Evolutionary conservation across 2,113 vertebrate genomes (phyloP).

Genomic region (Leucosticte australis): DNA sequence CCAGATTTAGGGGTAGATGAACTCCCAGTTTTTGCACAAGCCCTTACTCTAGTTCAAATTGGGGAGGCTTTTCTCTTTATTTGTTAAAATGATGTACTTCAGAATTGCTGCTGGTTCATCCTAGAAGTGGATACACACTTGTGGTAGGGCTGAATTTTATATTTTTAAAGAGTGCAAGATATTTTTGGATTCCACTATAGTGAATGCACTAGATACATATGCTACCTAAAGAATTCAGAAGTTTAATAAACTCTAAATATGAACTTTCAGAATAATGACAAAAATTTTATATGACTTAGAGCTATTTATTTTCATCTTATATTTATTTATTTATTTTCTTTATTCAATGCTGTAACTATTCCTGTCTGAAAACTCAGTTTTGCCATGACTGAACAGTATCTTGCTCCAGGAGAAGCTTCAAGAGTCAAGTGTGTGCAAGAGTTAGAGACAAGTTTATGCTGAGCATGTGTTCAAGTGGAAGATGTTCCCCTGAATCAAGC

Average conservation of each 20-base stretch:
- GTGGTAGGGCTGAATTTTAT: background rate
- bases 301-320: background rate
- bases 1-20: background rate
- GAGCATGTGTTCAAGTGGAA: background rate
- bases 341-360: background rate
- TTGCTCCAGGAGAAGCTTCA: background rate
- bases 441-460: background rate
- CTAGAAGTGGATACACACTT: background rate
- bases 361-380: background rate
- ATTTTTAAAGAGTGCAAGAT: background rate
- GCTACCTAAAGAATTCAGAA: background rate
- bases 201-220: background rate
- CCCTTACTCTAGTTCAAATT: background rate
- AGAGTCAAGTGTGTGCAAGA: background rate
- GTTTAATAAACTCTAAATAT: background rate
- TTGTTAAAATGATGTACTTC: background rate
- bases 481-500: background rate
- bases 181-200: background rate
- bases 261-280: background rate
- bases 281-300: background rate
- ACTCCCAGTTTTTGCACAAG: background rate
- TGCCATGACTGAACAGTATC: background rate
- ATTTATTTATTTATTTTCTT: background rate
- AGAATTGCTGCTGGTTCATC: background rate
- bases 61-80: background rate